phyloP scores from a whole-genome alignment of 2,888 invertebrate species.

The Tiliacea citrago region DNA sequence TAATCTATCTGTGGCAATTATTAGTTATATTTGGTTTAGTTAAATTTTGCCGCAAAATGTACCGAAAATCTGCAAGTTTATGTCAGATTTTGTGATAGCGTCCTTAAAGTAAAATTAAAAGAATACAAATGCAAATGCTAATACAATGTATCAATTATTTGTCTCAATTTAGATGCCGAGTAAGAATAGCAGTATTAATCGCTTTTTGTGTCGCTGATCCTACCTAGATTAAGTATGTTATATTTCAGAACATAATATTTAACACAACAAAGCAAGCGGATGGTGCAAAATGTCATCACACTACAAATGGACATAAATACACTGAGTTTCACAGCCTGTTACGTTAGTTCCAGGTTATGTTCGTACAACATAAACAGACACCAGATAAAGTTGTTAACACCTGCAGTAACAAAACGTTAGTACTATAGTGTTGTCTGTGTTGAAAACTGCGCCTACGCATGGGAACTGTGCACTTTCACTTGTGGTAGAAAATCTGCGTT shows the following conservation, averaged over 20 bases:
- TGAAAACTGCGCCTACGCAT: conserved; percentile 37
- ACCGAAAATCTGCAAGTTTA: too few species aligned
- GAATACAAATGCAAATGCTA: too few species aligned
- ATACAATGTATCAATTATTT: too few species aligned
- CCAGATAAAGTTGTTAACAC: conserved; percentile 12
- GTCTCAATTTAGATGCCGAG: too few species aligned
- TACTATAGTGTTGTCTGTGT: conserved; percentile 5
- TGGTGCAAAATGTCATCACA: conserved; percentile 12
- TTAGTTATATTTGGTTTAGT: too few species aligned
- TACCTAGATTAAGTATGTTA: too few species aligned
- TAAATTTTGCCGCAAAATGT: too few species aligned
- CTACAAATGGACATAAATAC: conserved; percentile 1
- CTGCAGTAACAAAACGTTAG: conserved; percentile 21
- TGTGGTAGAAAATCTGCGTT: conserved; percentile 30
- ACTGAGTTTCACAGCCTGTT: not conserved
- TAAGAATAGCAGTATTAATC: too few species aligned
- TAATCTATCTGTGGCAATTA: too few species aligned
- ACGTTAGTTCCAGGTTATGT: conserved; percentile 1
- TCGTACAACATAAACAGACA: conserved; percentile 5
- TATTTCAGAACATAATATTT: conserved; percentile 2
- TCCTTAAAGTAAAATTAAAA: too few species aligned
- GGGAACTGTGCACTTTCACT: conserved; percentile 59
- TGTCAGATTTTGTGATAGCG: too few species aligned
- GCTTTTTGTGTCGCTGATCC: too few species aligned
- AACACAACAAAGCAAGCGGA: conserved; percentile 23